A percentile compares a stretch with the other conserved stretches of the same genome.
Evolutionary conservation across 2,888 invertebrate species (phyloP).

Genomic region (Cordilura impudica): DNA sequence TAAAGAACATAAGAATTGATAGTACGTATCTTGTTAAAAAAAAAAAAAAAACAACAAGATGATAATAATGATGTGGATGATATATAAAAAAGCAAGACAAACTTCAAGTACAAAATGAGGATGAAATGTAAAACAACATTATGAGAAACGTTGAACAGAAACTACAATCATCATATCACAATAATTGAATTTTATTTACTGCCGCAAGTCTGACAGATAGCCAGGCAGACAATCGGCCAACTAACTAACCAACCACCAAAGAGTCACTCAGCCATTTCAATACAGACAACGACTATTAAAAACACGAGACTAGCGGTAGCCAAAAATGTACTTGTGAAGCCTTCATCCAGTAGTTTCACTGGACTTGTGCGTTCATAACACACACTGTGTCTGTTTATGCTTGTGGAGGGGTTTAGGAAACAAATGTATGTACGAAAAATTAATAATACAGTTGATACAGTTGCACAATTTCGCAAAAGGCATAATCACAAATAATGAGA

Average conservation of each 20-base stretch:
- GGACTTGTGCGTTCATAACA: constrained; percentile 29
- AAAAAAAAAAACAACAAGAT: neutral
- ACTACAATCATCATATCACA: constrained; percentile 44
- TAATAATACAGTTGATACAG: constrained; percentile 41
- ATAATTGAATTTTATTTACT: constrained; percentile 57
- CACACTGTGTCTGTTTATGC: neutral
- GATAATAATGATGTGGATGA: neutral
- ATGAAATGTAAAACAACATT: constrained; percentile 16
- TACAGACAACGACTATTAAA: constrained; percentile 23
- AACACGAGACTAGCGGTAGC: constrained; percentile 51
- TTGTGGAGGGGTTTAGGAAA: constrained; percentile 6
- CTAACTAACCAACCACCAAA: neutral
- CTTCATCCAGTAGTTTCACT: neutral
- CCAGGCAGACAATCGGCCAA: neutral
- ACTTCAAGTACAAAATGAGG: constrained; percentile 4
- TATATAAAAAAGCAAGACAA: constrained; percentile 1
- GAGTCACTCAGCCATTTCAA: constrained; percentile 2
- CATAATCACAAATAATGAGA: constrained; percentile 76
- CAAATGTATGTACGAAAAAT: constrained; percentile 1
- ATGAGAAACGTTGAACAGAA: constrained; percentile 33
- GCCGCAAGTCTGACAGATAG: constrained; percentile 19
- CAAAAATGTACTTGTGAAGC: constrained; percentile 36
- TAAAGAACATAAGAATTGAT: constrained; percentile 34
- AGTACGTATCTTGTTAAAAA: constrained; percentile 30
- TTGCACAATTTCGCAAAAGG: constrained; percentile 73